Percentiles rank a stretch among this genome's conserved stretches.
These are phyloP conservation scores for Neodon shergylaensis DNA, from an alignment of 2,113 vertebrate species.

Conservation along the genomic window DNA sequence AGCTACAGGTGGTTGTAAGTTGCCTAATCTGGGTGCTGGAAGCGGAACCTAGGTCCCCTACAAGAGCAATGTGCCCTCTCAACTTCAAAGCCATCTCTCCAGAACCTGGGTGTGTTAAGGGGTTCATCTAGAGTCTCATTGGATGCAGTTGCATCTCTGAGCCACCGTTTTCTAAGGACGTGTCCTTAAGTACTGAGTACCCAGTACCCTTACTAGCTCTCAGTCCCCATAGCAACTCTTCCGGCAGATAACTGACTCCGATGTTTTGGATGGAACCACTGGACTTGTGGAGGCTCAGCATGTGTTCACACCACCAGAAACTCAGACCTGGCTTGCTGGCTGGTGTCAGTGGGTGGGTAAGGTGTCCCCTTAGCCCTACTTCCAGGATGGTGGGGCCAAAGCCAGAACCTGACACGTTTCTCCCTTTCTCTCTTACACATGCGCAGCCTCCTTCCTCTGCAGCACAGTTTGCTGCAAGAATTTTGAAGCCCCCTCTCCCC, in stretches of 20 bases:
- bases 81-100: background rate
- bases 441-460: background rate
- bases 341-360: background rate
- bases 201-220: background rate
- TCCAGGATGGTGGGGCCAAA: background rate
- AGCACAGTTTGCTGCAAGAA: accelerated
- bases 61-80: background rate
- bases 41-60: background rate
- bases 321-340: background rate
- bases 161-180: accelerated
- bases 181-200: background rate
- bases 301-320: background rate
- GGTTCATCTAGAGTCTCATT: background rate
- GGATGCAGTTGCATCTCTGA: background rate
- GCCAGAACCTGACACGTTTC: no score
- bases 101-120: background rate
- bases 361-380: background rate
- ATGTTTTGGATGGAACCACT: background rate
- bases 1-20: background rate
- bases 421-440: background rate
- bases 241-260: no score
- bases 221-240: background rate
- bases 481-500: background rate
- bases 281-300: background rate
- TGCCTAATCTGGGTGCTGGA: background rate